These are phyloP conservation scores for Volucella inflata DNA, from an alignment of 2,888 invertebrate species.

Conservation along the genomic window DNA sequence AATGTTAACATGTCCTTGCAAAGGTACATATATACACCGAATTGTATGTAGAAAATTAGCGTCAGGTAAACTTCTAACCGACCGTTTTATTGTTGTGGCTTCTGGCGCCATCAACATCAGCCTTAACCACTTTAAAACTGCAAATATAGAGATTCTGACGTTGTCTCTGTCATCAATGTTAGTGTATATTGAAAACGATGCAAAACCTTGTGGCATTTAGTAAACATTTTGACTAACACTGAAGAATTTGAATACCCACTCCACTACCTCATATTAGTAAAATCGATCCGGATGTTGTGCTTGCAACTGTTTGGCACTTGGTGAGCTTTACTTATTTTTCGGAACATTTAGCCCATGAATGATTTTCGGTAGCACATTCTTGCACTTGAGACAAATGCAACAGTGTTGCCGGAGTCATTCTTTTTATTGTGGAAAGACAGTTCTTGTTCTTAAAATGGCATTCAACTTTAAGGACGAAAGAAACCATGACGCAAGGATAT, in stretches of 20 bases:
- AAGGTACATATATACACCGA: not conserved
- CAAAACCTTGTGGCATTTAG: conserved; percentile 46
- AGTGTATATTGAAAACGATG: not conserved
- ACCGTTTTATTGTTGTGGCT: conserved; percentile 15
- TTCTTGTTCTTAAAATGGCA: no score
- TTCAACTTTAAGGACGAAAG: no score
- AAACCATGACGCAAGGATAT: no score
- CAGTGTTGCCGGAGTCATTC: no score
- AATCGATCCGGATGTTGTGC: conserved; percentile 30
- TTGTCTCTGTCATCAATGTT: not conserved
- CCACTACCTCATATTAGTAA: not conserved
- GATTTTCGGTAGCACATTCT: not conserved
- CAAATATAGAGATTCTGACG: conserved; percentile 52
- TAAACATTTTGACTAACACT: conserved; percentile 40
- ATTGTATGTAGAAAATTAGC: not conserved
- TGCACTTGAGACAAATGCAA: no score
- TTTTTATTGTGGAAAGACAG: no score
- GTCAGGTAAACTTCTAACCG: conserved; percentile 2
- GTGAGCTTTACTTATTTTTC: conserved; percentile 43
- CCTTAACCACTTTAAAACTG: conserved; percentile 40
- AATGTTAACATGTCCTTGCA: conserved; percentile 64
- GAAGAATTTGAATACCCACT: not conserved
- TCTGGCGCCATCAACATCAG: conserved; percentile 8
- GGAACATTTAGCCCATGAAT: conserved; percentile 33
- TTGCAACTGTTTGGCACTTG: not conserved